These are phyloP conservation scores for Cataglyphis albicans DNA, from an alignment of 2,888 invertebrate genomes.

Conservation along the genomic window DNA sequence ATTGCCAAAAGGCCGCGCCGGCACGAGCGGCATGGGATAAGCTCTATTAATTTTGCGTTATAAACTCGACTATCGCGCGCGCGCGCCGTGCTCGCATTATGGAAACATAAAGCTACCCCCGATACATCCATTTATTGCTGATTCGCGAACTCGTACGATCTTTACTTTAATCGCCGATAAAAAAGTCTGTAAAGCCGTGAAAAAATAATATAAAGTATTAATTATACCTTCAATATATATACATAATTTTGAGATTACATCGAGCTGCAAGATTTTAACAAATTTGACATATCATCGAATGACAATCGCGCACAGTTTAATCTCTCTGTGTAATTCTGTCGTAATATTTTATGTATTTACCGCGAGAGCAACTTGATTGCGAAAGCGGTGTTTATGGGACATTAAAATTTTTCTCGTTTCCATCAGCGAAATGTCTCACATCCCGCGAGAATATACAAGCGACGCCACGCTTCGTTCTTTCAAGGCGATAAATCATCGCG, in stretches of 20 bases:
- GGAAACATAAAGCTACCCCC: slow-evolving; percentile 73
- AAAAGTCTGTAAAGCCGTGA: background rate
- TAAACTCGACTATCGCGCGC: slow-evolving; percentile 76
- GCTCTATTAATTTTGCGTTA: slow-evolving; percentile 86
- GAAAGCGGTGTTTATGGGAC: slow-evolving; percentile 54
- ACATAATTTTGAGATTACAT: background rate
- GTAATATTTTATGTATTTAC: slow-evolving; percentile 24
- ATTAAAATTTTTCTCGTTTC: slow-evolving; percentile 60
- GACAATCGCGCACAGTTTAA: background rate
- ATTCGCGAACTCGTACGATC: slow-evolving; percentile 55
- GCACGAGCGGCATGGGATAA: slow-evolving; percentile 78
- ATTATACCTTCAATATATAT: background rate
- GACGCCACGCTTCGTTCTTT: slow-evolving; percentile 27
- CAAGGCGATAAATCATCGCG: slow-evolving; percentile 45
- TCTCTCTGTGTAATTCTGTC: background rate
- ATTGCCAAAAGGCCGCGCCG: slow-evolving; percentile 81
- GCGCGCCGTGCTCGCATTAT: slow-evolving; percentile 64
- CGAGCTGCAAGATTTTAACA: background rate
- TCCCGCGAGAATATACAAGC: slow-evolving; percentile 37
- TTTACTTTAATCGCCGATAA: slow-evolving; percentile 17
- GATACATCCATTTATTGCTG: slow-evolving; percentile 71
- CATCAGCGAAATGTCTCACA: slow-evolving; percentile 21
- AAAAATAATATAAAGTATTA: background rate
- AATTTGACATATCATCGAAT: background rate
- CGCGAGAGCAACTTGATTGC: background rate